Evolutionary conservation across 1,140 invertebrate genomes (phyloP).

Genomic region (Philaenus spumarius): DNA sequence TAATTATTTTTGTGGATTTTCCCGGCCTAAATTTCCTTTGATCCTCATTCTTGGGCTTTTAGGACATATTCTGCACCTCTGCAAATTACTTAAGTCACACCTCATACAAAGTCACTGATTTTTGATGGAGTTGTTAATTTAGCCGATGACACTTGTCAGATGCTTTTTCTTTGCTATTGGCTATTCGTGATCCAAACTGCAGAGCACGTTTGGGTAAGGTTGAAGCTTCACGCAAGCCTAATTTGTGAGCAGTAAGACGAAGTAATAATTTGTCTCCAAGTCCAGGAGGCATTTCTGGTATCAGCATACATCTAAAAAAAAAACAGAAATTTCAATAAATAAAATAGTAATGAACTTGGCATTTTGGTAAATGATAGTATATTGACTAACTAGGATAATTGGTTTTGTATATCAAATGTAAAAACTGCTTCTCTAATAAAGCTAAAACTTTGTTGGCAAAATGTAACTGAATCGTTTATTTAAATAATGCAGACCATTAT

Average conservation of each 20-base stretch:
- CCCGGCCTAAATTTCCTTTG: no score
- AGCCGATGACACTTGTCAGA: conserved; percentile 57
- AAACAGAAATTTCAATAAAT: no score
- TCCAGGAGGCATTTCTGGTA: conserved; percentile 56
- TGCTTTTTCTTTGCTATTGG: conserved; percentile 87
- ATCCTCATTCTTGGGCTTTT: no score
- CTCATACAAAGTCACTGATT: no score
- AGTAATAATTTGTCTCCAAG: conserved; percentile 92
- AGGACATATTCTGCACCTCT: no score
- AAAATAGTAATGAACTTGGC: no score
- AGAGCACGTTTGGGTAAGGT: conserved; percentile 83
- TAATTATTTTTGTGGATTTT: no score
- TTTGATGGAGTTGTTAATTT: no score
- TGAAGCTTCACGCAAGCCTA: conserved; percentile 61
- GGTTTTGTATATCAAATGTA: background rate
- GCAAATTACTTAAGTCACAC: no score
- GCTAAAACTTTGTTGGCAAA: no score
- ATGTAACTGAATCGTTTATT: background rate
- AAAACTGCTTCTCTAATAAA: no score
- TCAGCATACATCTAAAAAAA: conserved; percentile 60
- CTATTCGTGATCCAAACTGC: conserved; percentile 96
- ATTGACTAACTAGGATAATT: background rate
- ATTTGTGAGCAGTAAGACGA: conserved; percentile 62
- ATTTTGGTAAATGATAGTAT: background rate
- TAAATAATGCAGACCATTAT: background rate